Evolutionary conservation across 2,888 invertebrate genomes (phyloP).

Genomic region (Noctua fimbriata): DNA sequence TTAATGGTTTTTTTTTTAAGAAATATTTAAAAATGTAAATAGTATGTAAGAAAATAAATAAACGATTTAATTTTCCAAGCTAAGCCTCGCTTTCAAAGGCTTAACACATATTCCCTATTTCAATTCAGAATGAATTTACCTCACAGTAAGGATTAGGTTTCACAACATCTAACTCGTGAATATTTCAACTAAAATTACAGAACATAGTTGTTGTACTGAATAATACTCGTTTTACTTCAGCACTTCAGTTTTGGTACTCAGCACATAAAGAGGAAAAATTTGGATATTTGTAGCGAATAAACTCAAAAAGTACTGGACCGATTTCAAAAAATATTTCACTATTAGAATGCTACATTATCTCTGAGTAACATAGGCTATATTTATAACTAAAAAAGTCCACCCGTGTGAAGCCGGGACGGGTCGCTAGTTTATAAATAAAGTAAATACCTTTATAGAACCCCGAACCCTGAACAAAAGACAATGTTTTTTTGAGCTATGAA

Average conservation of each 20-base stretch:
- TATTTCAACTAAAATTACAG: constrained; percentile 23
- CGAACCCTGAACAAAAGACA: neutral
- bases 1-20: too few species aligned
- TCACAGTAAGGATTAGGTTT: constrained; percentile 9
- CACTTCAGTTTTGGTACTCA: neutral
- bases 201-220: neutral
- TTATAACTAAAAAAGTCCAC: too few species aligned
- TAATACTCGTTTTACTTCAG: neutral
- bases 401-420: too few species aligned
- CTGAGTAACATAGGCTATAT: too few species aligned
- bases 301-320: too few species aligned
- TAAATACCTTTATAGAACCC: neutral
- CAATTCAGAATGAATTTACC: constrained; percentile 31
- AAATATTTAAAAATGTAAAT: too few species aligned
- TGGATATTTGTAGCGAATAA: too few species aligned
- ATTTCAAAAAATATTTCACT: too few species aligned
- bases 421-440: too few species aligned
- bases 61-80: neutral
- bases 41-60: too few species aligned
- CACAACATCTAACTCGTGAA: constrained; percentile 5
- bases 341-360: too few species aligned
- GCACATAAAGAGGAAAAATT: too few species aligned
- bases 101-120: constrained; percentile 19
- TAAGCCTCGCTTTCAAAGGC: constrained; percentile 6
- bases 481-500: neutral